Evolutionary conservation across 2,113 vertebrate genomes (phyloP).

Genomic region (Petroica traversi): DNA sequence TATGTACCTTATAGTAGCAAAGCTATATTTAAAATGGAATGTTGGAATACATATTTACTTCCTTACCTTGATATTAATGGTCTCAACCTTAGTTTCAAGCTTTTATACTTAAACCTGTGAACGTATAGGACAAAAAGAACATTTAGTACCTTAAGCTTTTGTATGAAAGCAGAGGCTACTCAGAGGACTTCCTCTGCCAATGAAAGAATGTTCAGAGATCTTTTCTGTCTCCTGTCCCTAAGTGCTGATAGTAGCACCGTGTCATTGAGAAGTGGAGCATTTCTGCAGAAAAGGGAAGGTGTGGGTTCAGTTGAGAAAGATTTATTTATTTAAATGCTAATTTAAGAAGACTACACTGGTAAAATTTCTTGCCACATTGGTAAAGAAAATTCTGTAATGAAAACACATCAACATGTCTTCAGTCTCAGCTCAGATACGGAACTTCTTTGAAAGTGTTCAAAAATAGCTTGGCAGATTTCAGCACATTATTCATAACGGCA

Average conservation of each 20-base stretch:
- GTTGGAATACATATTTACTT: not conserved
- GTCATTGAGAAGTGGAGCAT: not conserved
- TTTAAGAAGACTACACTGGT: not conserved
- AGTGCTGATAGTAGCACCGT: not conserved
- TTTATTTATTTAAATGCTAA: not conserved
- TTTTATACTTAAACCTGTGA: not conserved
- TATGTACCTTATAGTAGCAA: not conserved
- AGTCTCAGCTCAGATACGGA: not conserved
- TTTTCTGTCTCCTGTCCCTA: not conserved
- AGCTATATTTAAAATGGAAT: not conserved
- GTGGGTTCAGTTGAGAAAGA: not conserved
- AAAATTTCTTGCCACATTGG: not conserved
- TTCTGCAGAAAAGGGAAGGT: not conserved
- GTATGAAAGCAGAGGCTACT: not conserved
- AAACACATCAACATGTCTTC: constrained; percentile 12
- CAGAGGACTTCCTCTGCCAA: rapidly evolving
- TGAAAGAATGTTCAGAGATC: not conserved
- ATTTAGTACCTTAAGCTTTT: not conserved
- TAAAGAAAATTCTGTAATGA: not conserved
- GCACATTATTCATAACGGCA: not conserved
- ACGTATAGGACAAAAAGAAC: not conserved
- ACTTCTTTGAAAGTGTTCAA: constrained; percentile 52
- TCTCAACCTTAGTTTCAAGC: not conserved
- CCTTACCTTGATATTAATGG: not conserved
- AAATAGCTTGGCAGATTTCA: constrained; percentile 60